phyloP scores from a whole-genome alignment of 2,888 invertebrate genomes.

The Drosophila pegasa region DNA sequence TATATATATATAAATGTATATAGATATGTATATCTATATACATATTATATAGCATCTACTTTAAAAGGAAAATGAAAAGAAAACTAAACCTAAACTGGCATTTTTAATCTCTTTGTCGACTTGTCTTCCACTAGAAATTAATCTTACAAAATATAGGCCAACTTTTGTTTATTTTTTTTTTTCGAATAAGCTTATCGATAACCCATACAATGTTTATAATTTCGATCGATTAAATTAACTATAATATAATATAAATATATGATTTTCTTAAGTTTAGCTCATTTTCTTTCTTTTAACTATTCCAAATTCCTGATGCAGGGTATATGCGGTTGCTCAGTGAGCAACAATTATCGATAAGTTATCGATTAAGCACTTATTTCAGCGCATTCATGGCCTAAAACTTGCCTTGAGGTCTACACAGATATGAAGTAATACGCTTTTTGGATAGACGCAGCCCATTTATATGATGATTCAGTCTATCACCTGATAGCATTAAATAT shows the following conservation, averaged over 20 bases:
- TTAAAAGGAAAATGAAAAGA: conserved; percentile 10
- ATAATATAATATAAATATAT: conserved; percentile 4
- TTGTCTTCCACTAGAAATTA: conserved; percentile 9
- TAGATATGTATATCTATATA: neutral
- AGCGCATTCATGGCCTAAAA: no score
- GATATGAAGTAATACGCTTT: no score
- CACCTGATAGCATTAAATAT: no score
- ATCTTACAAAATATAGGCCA: neutral
- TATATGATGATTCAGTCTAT: no score
- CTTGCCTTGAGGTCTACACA: no score
- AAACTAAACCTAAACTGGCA: conserved; percentile 3
- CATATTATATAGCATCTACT: conserved; percentile 1
- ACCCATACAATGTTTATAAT: conserved; percentile 1
- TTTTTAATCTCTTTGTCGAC: conserved; percentile 2
- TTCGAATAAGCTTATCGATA: conserved; percentile 3
- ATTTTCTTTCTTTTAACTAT: neutral
- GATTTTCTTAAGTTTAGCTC: neutral
- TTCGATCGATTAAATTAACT: neutral
- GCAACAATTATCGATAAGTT: no score
- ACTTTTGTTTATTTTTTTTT: neutral
- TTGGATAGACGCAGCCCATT: no score
- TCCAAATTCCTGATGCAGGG: neutral
- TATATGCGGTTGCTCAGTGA: no score
- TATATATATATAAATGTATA: conserved; percentile 23
- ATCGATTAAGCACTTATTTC: no score